Base-by-base conservation (phyloP, 2,113 vertebrate species). In the Sebastes fasciatus region DNA sequence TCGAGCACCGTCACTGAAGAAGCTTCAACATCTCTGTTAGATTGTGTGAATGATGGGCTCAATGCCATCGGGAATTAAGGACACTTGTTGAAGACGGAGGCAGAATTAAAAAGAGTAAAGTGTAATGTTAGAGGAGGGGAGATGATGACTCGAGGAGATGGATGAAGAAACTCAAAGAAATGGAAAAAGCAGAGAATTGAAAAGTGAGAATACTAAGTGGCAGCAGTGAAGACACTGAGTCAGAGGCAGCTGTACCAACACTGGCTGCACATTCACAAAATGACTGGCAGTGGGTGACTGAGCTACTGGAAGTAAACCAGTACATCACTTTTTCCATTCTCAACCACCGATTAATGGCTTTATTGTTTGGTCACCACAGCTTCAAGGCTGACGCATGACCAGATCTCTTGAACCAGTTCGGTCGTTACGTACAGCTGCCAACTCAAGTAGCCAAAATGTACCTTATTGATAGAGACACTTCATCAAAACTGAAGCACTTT, bases 231-330 rank as follows among this genome's bases (percentile, higher is more conserved):
- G 57, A 82, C 80, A 43, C 21, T 55, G 85, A 90, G 64, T 91
- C 80, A 84, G 34, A 66, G 14, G 40, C 80, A 88, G 83, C 80
- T 78, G 73, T 72, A 82, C 61, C 51, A 87, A 78, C 68, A 80
- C 34, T 21, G 66, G 55, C 71, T 77, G 70, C 62, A 80, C 64
- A 76, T 58, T 62, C 68, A 67, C 61, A 74, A 67, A 70, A 54
- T 76, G 64, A 73, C 48, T 80, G 66, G 73, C 54, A 62, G 79
- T 66, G 62, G 58, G 42, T 54, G 65, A 69, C 19, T 65, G 42
- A 66, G 66, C 68, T 40, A 58, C 64, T 74, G 60, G 65, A 58
- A 80, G n/a, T 3, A 65, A 77, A 12, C 17, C 42, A n/a, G 11
- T 11, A 8, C 69, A 52, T 85, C 74, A 57, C 55, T 77, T 82